Base-by-base conservation (phyloP, 2,113 vertebrate genomes). In the Plotosus lineatus region DNA sequence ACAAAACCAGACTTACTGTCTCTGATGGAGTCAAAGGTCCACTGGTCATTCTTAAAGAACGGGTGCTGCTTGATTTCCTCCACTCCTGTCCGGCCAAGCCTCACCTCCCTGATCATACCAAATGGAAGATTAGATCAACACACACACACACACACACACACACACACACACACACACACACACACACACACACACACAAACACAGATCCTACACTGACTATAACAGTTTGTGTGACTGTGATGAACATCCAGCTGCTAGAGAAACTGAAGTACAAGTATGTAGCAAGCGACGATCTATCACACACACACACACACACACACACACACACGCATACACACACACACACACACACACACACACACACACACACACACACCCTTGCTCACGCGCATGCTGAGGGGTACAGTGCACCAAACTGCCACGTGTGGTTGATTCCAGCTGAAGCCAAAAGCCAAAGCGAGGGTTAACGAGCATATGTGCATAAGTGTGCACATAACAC, bases 1-100 rank as follows among this genome's bases (percentile, higher is more conserved):
- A 74, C 50, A 55, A 1, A 72, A 73, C 65, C 48, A 15, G 50
- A 94, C 97, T 97, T 95, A 99, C 97, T 96, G 56, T 98, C 95
- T 92, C 97, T 92, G 87, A 99, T 98, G 90, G 93, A 98, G 89
- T 96, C 95, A 93, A 98, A 99, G 84, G 95, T 97, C 98, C 98
- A 99, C 74, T 99, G 97, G 85, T 98, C 95, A 55, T 96, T 98
- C 91, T 95, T 96, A 92, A 99, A 99, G 91, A 99, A 99, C 84
- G 93, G 92, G 79, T 99, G 97, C 80, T 91, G 88, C 87, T 98
- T 98, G 88, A 99, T 97, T 89, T 99, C 97, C 89, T 97, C 96
- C 85, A 99, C 95, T 68, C 95, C 95, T 44, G 92, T 96, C 89
- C 96, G 95, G 79, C 97, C 97, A 85, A 99, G 95, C 76, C 97